Base-by-base conservation (phyloP, 2,888 invertebrate genomes). In the Trichacis sp. region DNA sequence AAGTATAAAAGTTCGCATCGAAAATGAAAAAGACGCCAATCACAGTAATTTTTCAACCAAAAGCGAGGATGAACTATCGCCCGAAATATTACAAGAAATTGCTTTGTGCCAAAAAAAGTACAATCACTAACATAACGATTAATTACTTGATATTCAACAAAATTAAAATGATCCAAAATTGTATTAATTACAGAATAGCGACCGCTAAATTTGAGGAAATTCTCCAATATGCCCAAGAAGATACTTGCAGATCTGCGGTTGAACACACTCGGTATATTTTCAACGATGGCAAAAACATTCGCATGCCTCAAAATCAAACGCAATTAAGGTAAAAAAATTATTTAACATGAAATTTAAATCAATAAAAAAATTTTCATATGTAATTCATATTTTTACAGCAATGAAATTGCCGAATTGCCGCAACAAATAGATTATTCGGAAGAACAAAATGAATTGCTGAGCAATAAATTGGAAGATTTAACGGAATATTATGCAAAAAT, bases 1-100 rank as follows among this genome's bases (percentile, higher is more conserved):
- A 36, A 72, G 78, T 36, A 74, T 79, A 49, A 81, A 77, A 64
- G 73, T 69, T 17, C 73, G 78, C 36, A 78, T 82, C 50, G 75
- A 69, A 51, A 53, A 57, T 4, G 48, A 42, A 33, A 20, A 43
- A 12, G 55, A 43, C 30, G 43, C 51, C 40, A 6, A 36, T 30
- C 20, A 40, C 14, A 15, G 8, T 20, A 52, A 52, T 17, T 9
- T 11, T 1, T 33, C 46, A 30, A 33, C 53, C 38, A 48, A 17
- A 1, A 45, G 48, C 15, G 55, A 69, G 12, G 33, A 64, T 8
- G 58, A 61, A 2, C 70, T 59, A 38, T 77, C 77, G 14, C 73
- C 78, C 56, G 76, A 77, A 17, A 73, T 69, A 30, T 54, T 74
- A 40, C 64, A 68, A 1, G 74, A 78, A 65, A 69, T 80, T 9